Evolutionary conservation across 2,888 invertebrate genomes (phyloP).

Genomic region (Ypsolopha scabrella): DNA sequence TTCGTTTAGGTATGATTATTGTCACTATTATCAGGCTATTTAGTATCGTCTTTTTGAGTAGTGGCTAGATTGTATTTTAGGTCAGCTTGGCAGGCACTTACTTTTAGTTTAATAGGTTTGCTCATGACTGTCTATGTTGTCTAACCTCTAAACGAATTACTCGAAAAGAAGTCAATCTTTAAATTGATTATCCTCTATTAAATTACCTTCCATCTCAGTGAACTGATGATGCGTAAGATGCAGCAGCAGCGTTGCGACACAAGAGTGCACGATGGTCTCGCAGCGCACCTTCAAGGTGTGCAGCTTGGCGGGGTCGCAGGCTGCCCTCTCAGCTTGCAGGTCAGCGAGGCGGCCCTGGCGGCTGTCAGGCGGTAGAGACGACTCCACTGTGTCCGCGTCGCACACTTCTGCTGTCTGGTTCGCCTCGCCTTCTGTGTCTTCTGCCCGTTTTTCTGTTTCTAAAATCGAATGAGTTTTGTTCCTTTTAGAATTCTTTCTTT

Average conservation of each 20-base stretch:
- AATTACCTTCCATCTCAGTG: slow-evolving; percentile 85
- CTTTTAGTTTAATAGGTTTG: too few relatives aligned
- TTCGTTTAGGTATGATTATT: too few relatives aligned
- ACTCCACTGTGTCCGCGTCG: slow-evolving; percentile 76
- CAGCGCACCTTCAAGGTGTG: slow-evolving; percentile 79
- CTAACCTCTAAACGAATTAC: too few relatives aligned
- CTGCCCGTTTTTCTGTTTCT: slow-evolving; percentile 52
- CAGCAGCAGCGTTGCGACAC: slow-evolving; percentile 83
- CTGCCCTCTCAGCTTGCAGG: slow-evolving; percentile 79
- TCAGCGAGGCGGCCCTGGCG: slow-evolving; percentile 76
- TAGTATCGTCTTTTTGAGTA: too few relatives aligned
- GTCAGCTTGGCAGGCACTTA: too few relatives aligned
- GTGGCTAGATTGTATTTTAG: too few relatives aligned
- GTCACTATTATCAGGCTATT: too few relatives aligned
- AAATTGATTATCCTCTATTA: background rate
- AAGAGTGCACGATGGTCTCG: slow-evolving; percentile 83
- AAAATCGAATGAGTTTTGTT: slow-evolving; percentile 1
- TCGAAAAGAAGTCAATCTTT: too few relatives aligned
- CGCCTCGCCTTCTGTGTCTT: slow-evolving; percentile 59
- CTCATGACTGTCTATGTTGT: too few relatives aligned
- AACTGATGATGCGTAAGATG: slow-evolving; percentile 87
- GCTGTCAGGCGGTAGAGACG: slow-evolving; percentile 76
- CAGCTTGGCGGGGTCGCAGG: slow-evolving; percentile 84
- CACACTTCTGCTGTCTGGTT: slow-evolving; percentile 70
- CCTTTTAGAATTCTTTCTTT: too few relatives aligned